phyloP scores from a whole-genome alignment of 2,888 invertebrate species.

The Drosophila barbarae region DNA sequence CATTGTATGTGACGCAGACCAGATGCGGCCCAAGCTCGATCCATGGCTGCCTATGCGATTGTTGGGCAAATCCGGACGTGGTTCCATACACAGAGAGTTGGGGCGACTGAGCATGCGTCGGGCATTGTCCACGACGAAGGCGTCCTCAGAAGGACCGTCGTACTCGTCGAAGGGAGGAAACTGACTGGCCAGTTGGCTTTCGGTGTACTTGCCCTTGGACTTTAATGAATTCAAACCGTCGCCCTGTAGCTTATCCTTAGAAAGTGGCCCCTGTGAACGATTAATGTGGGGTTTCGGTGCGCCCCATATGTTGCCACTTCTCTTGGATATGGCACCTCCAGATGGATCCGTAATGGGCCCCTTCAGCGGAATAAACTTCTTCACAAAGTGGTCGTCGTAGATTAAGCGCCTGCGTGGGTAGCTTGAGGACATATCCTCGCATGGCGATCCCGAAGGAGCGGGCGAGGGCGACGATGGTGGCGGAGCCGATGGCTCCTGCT shows the following conservation, averaged over 20 bases:
- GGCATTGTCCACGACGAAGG: constrained; percentile 47
- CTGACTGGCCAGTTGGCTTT: constrained; percentile 31
- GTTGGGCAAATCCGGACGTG: constrained; percentile 36
- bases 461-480: constrained; percentile 22
- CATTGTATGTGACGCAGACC: not conserved
- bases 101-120: constrained; percentile 37
- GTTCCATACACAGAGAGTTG: constrained; percentile 32
- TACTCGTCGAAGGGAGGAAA: constrained; percentile 56
- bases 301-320: constrained; percentile 1
- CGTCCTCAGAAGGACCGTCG: constrained; percentile 63
- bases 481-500: not conserved
- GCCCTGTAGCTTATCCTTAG: constrained; percentile 42
- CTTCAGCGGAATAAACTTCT: constrained; percentile 48
- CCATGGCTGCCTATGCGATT: constrained; percentile 20
- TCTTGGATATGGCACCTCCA: constrained; percentile 59
- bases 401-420: not conserved
- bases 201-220: constrained; percentile 2
- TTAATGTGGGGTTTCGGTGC: constrained; percentile 35
- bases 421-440: constrained; percentile 27
- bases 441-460: constrained; percentile 30
- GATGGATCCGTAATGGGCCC: constrained; percentile 49
- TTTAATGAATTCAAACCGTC: constrained; percentile 31
- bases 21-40: not conserved
- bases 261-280: constrained; percentile 46
- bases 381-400: constrained; percentile 39